Evolutionary conservation across 2,888 invertebrate species (phyloP).

Genomic region (Ceramica pisi): DNA sequence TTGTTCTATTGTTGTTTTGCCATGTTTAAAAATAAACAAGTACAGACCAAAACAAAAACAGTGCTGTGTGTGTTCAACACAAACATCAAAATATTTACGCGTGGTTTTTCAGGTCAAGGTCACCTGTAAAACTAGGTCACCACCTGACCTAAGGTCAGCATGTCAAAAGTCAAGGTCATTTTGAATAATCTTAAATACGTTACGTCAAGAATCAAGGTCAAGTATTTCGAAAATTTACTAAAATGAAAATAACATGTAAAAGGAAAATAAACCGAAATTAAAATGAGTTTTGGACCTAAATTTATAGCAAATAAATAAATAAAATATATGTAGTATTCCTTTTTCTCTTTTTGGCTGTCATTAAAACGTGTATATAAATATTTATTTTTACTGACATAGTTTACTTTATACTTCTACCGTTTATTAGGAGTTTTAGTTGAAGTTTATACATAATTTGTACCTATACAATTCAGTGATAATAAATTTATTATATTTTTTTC

Average conservation of each 20-base stretch:
- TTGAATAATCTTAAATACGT: conserved; percentile 7
- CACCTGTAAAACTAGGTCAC: conserved; percentile 36
- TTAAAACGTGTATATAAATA: too few species aligned
- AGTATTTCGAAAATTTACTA: not conserved
- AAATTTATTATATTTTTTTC: too few species aligned
- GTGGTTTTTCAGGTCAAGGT: conserved; percentile 18
- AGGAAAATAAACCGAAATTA: too few species aligned
- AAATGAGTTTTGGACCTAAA: not conserved
- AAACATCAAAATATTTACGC: conserved; percentile 39
- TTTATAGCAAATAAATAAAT: not conserved
- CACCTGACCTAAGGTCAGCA: conserved; percentile 17
- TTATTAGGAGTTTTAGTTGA: too few species aligned
- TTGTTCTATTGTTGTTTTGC: not conserved
- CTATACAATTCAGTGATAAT: too few species aligned
- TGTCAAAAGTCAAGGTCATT: conserved; percentile 54
- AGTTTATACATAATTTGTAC: too few species aligned
- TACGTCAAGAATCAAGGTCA: not conserved
- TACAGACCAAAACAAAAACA: conserved; percentile 9
- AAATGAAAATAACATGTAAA: not conserved
- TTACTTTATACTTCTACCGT: too few species aligned
- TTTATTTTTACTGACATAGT: too few species aligned
- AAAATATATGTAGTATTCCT: not conserved
- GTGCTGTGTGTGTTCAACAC: not conserved
- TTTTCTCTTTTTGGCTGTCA: too few species aligned
- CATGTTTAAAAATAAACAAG: not conserved